Evolutionary conservation across 1,140 invertebrate species (phyloP), one percentile per base, ranked within the genome.

Genomic region (Ips nitidus): DNA sequence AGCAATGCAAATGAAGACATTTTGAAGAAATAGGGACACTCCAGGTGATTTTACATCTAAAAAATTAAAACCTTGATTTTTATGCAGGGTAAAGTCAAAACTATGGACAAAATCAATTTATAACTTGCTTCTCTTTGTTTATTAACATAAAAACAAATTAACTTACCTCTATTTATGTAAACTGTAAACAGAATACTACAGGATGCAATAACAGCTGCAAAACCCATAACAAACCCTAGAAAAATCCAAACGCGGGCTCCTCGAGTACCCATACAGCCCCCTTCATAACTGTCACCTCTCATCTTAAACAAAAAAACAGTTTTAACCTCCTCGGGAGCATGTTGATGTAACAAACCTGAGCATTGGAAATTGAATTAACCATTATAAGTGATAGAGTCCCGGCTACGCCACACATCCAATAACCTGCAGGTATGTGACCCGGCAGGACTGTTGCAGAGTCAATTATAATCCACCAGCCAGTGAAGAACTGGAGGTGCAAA

Each of bases 391-490:
- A 97, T 69, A 99, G 77, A 37, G 96, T 98, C 40, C 93, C 94
- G 80, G 98, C 89, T 39, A 98, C 90, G 38, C 97, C 97, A 80
- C 95, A 97, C n/a, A 97, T 87, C 78, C 95, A 91, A 81, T 96
- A 97, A 8, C 93, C 90, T 77, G 87, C 86, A 73, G 84, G 80
- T 76, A 94, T 89, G 40, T 92, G 86, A 66, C 83, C 81, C 2
- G 92, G 89, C 80, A 94, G 92, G 3, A 88, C 86, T 4, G 91
- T 89, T 66, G 94, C 90, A 38, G 95, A 94, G 85, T 99, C 97
- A 78, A 99, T 98, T 58, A 97, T 91, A 59, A 97, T 89, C 97
- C 98, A 99, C 96, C 97, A 98, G 43, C 96, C 97, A 69, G 89
- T 84, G 75, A 95, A 97, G 83, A 98, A 98, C 95, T 97, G 79